Percentiles rank a stretch among this genome's conserved stretches.
phyloP scores from a whole-genome alignment of 2,888 invertebrate genomes.

The Anthoptus insignis region DNA sequence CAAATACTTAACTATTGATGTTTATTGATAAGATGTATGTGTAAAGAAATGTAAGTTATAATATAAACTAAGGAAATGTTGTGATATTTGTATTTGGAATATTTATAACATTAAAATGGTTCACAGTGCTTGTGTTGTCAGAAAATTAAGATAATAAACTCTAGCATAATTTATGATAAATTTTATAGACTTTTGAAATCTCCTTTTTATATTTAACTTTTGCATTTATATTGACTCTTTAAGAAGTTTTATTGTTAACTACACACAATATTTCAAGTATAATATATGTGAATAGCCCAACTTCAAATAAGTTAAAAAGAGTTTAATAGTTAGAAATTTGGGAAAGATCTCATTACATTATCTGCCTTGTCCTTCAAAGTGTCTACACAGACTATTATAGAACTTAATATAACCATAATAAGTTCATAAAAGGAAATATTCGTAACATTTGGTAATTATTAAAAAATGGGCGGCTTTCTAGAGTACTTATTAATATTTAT shows the following conservation, averaged over 20 bases:
- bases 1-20: constrained; percentile 78
- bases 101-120: constrained; percentile 67
- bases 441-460: not conserved
- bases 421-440: too few relatives aligned
- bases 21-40: constrained; percentile 78
- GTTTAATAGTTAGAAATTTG: not conserved
- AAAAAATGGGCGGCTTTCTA: not conserved
- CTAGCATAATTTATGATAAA: constrained; percentile 13
- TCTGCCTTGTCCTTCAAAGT: constrained; percentile 3
- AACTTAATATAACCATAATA: too few relatives aligned
- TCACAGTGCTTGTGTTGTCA: constrained; percentile 28
- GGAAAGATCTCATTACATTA: not conserved
- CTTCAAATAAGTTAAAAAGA: constrained; percentile 1
- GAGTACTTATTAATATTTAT: not conserved
- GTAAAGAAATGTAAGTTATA: constrained; percentile 74
- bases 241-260: constrained; percentile 20
- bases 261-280: constrained; percentile 24
- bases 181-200: constrained; percentile 27
- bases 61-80: constrained; percentile 79
- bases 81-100: constrained; percentile 87
- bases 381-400: not conserved
- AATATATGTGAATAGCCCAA: constrained; percentile 9
- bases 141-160: constrained; percentile 22
- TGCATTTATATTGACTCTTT: constrained; percentile 34
- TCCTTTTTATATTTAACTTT: constrained; percentile 29